Percentiles rank a stretch among this genome's conserved stretches.
Conservation (phyloP, 2,113 vertebrate genomes). For the Aviceda subcristata region DNA sequence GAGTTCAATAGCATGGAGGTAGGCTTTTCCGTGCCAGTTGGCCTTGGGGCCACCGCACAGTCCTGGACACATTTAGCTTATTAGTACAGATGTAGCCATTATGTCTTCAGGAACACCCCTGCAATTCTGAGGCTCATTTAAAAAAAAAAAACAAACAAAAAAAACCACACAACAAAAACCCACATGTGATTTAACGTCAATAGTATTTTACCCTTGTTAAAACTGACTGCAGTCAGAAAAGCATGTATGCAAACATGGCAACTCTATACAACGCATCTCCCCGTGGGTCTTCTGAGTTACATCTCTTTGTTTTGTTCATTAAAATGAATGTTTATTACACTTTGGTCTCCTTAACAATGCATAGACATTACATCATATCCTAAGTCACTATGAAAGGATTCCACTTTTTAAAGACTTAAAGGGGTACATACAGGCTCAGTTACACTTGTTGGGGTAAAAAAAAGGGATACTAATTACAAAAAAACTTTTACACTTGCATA, state of each 20-base stretch:
- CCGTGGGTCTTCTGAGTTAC: constrained; percentile 44
- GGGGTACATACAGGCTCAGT: neutral
- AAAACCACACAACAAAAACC: neutral
- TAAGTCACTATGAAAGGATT: constrained; percentile 57
- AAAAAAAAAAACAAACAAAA: neutral
- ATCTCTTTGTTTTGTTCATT: constrained; percentile 56
- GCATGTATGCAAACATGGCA: constrained; percentile 56
- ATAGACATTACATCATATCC: constrained; percentile 62
- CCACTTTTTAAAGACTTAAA: constrained; percentile 42
- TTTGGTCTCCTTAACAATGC: constrained; percentile 48
- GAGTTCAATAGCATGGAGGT: constrained; percentile 28
- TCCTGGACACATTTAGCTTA: neutral
- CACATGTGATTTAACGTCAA: constrained; percentile 48
- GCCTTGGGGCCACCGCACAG: neutral
- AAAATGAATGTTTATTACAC: constrained; percentile 56
- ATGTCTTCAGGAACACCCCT: constrained; percentile 20
- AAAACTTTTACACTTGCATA: neutral
- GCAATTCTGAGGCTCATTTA: neutral
- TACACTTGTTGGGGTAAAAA: neutral
- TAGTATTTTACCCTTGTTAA: constrained; percentile 64
- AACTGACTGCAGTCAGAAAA: constrained; percentile 52
- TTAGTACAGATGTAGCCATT: constrained; percentile 38
- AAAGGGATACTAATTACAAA: neutral
- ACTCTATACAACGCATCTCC: constrained; percentile 27
- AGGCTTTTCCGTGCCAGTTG: constrained; percentile 29